phyloP scores from a whole-genome alignment of 1,140 invertebrate genomes.

The Drosophila nigrodunni region DNA sequence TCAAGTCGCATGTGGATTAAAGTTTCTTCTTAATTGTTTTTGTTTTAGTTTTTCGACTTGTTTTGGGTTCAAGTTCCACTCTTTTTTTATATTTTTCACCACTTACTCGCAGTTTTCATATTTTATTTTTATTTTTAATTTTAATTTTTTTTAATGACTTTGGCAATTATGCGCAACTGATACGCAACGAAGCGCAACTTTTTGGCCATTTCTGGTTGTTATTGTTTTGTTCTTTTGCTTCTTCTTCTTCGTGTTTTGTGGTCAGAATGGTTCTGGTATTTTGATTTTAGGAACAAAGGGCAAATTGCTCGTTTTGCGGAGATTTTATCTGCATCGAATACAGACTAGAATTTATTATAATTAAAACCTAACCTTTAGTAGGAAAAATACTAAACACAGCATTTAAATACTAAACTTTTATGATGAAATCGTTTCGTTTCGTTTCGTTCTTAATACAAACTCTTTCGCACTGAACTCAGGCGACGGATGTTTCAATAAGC shows the following conservation, averaged over 20 bases:
- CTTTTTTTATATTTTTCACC: slow-evolving; percentile 36
- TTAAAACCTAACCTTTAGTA: neutral
- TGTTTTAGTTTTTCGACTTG: slow-evolving; percentile 9
- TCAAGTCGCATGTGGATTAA: neutral
- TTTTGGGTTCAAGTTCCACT: slow-evolving; percentile 33
- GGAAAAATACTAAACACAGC: too few species aligned
- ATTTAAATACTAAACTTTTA: too few species aligned
- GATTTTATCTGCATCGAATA: slow-evolving; percentile 14
- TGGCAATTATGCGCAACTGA: slow-evolving; percentile 76
- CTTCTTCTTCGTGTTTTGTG: slow-evolving; percentile 32
- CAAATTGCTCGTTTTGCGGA: slow-evolving; percentile 3
- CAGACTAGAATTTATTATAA: slow-evolving; percentile 9
- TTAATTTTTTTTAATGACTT: slow-evolving; percentile 57
- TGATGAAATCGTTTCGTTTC: too few species aligned
- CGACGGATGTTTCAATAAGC: too few species aligned
- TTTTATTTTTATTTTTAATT: neutral
- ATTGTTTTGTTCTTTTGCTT: slow-evolving; percentile 13
- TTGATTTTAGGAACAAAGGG: slow-evolving; percentile 26
- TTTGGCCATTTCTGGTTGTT: slow-evolving; percentile 54
- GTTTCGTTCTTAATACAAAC: too few species aligned
- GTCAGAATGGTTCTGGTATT: slow-evolving; percentile 68
- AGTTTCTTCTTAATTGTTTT: neutral
- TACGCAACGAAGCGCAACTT: slow-evolving; percentile 72
- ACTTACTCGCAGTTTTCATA: slow-evolving; percentile 42
- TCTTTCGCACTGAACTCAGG: too few species aligned